Percentiles rank a stretch among this genome's conserved stretches.
These are phyloP conservation scores for Darevskia nairensis DNA, from an alignment of 2,797 vertebrate species.

Conservation along the genomic window DNA sequence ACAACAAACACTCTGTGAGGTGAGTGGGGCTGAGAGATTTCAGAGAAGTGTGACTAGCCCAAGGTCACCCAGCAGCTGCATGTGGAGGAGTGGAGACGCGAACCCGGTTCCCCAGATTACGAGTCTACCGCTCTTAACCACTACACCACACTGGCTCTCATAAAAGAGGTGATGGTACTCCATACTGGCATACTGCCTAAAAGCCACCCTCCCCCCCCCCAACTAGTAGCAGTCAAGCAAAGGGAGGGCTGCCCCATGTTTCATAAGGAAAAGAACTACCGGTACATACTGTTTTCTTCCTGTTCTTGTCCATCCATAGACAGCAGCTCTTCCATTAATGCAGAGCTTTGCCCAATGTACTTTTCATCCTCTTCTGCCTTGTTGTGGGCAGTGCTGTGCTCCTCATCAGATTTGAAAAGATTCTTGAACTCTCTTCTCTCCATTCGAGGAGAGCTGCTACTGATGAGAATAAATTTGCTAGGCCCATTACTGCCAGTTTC, in stretches of 20 bases:
- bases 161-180: no score
- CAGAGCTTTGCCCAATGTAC: constrained; percentile 45
- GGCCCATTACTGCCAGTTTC: constrained; percentile 86
- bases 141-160: no score
- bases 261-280: constrained; percentile 43
- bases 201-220: no score
- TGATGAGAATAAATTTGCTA: constrained; percentile 94
- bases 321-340: constrained; percentile 21
- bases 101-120: no score
- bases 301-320: constrained; percentile 38
- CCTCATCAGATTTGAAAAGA: constrained; percentile 24
- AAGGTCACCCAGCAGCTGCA: no score
- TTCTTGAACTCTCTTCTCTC: constrained; percentile 2
- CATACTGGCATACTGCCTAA: no score
- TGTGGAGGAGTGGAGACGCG: no score
- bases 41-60: no score
- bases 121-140: no score
- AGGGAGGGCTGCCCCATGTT: neutral
- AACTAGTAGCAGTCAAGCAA: no score
- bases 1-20: no score
- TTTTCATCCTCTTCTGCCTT: constrained; percentile 38
- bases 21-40: no score
- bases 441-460: constrained; percentile 60
- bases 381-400: neutral
- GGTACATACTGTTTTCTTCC: constrained; percentile 74